These are phyloP conservation scores for Oreortyx pictus DNA, from an alignment of 2,797 vertebrate species.

Conservation along the genomic window DNA sequence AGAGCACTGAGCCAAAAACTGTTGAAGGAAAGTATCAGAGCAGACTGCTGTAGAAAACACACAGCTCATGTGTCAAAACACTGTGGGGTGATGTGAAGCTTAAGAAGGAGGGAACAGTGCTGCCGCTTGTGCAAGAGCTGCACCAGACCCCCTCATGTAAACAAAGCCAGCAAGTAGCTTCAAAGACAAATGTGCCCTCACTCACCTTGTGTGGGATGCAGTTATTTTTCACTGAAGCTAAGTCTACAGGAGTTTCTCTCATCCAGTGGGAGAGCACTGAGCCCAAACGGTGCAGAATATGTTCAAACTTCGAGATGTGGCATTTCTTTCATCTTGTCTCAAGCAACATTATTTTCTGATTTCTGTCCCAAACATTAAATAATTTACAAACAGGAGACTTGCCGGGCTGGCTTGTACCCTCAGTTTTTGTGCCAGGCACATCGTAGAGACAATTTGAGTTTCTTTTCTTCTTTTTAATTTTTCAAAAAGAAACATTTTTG, in stretches of 20 bases:
- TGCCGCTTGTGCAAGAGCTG: fast-evolving
- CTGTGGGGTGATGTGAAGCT: fast-evolving
- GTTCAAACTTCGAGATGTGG: background rate
- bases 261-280: background rate
- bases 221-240: background rate
- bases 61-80: background rate
- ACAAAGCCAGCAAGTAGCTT: background rate
- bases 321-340: conserved; percentile 52
- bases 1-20: background rate
- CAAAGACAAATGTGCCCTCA: background rate
- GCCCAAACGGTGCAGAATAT: background rate
- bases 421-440: conserved; percentile 6
- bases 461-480: background rate
- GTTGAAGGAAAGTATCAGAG: background rate
- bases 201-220: background rate
- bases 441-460: background rate
- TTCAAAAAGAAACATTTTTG: background rate
- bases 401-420: background rate
- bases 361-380: conserved; percentile 54
- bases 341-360: conserved; percentile 41
- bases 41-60: background rate
- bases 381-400: conserved; percentile 46
- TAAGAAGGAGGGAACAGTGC: background rate
- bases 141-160: background rate
- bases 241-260: background rate